Base-by-base conservation (phyloP, 2,113 vertebrate genomes). In the Atlantisia rogersi region DNA sequence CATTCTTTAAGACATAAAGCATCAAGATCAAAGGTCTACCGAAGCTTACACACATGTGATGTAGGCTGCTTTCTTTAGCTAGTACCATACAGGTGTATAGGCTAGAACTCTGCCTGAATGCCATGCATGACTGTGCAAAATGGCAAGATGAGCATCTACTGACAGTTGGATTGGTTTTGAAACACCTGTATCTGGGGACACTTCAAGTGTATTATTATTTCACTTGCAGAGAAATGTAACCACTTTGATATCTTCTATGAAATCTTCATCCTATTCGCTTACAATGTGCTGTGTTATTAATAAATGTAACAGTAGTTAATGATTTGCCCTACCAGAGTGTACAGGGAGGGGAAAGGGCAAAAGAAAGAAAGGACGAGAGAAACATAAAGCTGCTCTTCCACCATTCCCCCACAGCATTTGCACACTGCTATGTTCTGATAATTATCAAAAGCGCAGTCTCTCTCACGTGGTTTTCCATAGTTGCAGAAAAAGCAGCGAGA, bases 1-100 rank as follows among this genome's bases (percentile, higher is more conserved):
- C 16, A 29, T 62, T 70, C 80, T 35, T 50, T n/a, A 44, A 88
- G 85, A 39, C 26, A 44, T 31, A 50, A 85, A 50, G 12, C 10
- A 31, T 55, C 7, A 71, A 50, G 39, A 71, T 52, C 46, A 77
- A 77, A 92, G 35, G 44, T 76, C 24, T 62, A 20, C 71, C 84
- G 37, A 71, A 64, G 42, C 8, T 71, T 42, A 37, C 22, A 26
- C 18, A 7, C 0, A 0, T 0, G 0, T 13, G 12, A 29, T 14
- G 28, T 32, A 46, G 19, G 11, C 4, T 29, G 40, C 52, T 86
- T 83, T 74, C 56, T 82, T 56, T 62, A 81, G 22, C 19, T 39
- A 67, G 9, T 42, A 52, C 21, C 6, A 25, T 24, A 24, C 15
- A 37, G 21, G 5, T 42, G 16, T 18, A 44, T 2, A 44, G 37